Conservation (phyloP, 1,140 invertebrate genomes). For the Hycleus cichorii region DNA sequence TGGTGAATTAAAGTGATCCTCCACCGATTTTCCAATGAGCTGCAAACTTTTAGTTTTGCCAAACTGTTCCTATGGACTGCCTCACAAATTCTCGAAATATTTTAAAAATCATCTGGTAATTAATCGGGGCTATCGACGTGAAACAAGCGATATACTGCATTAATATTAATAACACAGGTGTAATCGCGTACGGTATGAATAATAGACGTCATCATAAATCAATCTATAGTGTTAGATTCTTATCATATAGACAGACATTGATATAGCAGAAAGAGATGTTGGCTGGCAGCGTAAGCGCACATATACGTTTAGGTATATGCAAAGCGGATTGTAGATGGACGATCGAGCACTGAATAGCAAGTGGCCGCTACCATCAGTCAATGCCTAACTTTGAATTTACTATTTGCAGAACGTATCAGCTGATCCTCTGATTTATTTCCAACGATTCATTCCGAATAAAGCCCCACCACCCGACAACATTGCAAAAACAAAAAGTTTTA, state of each 20-base stretch:
- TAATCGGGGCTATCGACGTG: neutral
- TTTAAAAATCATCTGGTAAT: no score
- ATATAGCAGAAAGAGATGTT: no score
- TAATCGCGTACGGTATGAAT: slow-evolving; percentile 13
- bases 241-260: slow-evolving; percentile 5
- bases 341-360: slow-evolving; percentile 17
- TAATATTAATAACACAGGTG: slow-evolving; percentile 19
- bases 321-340: slow-evolving; percentile 12
- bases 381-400: neutral
- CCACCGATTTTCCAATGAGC: no score
- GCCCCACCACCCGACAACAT: no score
- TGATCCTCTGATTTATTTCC: slow-evolving; percentile 12
- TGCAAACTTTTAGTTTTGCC: no score
- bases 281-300: no score
- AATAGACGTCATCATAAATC: slow-evolving; percentile 17
- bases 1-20: no score
- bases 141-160: slow-evolving; percentile 18
- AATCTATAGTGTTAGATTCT: slow-evolving; percentile 10
- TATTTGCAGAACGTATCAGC: slow-evolving; percentile 16
- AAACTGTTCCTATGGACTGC: no score
- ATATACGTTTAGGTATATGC: slow-evolving; percentile 2
- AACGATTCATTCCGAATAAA: no score
- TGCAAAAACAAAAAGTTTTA: no score
- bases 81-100: no score
- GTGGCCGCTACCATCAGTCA: slow-evolving; percentile 16